These are phyloP conservation scores for Halocynthia aurantium DNA, from an alignment of 23 tunicate species.

Conservation along the genomic window DNA sequence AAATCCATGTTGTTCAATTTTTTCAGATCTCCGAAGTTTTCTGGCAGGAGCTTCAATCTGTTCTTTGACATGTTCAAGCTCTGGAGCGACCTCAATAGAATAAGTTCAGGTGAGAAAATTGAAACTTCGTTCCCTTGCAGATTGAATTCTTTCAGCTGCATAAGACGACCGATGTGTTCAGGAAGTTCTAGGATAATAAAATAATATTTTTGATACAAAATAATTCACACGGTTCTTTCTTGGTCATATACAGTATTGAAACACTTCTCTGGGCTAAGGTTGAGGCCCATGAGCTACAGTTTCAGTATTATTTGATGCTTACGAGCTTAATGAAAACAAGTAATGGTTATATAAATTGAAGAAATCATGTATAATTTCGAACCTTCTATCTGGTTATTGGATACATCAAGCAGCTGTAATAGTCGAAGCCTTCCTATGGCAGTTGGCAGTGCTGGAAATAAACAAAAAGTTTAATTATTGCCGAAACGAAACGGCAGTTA, in stretches of 20 bases:
- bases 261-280: too few relatives aligned
- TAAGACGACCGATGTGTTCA: conserved; percentile 44
- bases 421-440: conserved; percentile 50
- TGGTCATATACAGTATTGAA: background rate
- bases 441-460: conserved; percentile 48
- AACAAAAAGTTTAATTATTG: background rate
- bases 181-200: conserved; percentile 28
- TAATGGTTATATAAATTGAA: too few relatives aligned
- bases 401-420: conserved; percentile 61
- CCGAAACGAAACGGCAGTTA: too few relatives aligned
- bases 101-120: conserved; percentile 45
- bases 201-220: background rate
- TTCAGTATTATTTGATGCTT: too few relatives aligned
- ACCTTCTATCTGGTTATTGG: conserved; percentile 72
- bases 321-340: too few relatives aligned
- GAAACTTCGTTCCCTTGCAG: conserved; percentile 54
- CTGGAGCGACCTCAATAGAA: conserved; percentile 74
- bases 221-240: background rate
- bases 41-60: conserved; percentile 51
- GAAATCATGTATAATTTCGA: background rate
- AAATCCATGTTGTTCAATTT: conserved; percentile 68
- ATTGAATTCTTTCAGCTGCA: conserved; percentile 61
- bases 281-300: background rate
- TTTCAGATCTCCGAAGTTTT: conserved; percentile 89
- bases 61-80: conserved; percentile 51